Conservation (phyloP, 2,888 invertebrate species). For the Alcis repandata region DNA sequence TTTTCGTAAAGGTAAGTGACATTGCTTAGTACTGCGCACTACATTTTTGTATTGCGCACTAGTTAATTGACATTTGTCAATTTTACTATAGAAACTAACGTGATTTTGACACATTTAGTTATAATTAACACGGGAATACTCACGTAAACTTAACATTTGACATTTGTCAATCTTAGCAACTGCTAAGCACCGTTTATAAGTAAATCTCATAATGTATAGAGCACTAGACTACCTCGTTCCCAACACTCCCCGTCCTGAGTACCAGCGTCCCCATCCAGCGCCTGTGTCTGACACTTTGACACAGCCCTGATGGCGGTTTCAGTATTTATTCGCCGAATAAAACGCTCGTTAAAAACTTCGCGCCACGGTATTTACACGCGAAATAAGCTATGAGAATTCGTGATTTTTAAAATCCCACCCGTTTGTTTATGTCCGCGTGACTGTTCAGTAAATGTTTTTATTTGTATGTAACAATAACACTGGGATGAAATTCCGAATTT, state of each 20-base stretch:
- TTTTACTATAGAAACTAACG: too few species aligned
- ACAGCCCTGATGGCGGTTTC: conserved; percentile 45
- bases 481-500: conserved; percentile 35
- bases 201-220: neutral
- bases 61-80: too few species aligned
- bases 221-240: neutral
- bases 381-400: conserved; percentile 51
- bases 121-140: too few species aligned
- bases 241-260: neutral
- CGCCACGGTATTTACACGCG: conserved; percentile 48
- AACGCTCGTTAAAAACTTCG: conserved; percentile 50
- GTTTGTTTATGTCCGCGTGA: conserved; percentile 41
- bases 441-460: conserved; percentile 48
- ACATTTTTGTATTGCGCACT: too few species aligned
- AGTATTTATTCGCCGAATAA: conserved; percentile 52
- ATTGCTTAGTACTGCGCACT: too few species aligned
- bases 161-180: too few species aligned
- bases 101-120: too few species aligned
- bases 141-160: too few species aligned
- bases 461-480: conserved; percentile 43
- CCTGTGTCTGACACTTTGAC: conserved; percentile 54
- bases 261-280: neutral
- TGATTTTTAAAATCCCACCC: conserved; percentile 46
- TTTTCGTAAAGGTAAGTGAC: too few species aligned
- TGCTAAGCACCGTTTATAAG: too few species aligned